These are phyloP conservation scores for Gryon sp. DNA, from an alignment of 1,140 invertebrate genomes.

Conservation along the genomic window DNA sequence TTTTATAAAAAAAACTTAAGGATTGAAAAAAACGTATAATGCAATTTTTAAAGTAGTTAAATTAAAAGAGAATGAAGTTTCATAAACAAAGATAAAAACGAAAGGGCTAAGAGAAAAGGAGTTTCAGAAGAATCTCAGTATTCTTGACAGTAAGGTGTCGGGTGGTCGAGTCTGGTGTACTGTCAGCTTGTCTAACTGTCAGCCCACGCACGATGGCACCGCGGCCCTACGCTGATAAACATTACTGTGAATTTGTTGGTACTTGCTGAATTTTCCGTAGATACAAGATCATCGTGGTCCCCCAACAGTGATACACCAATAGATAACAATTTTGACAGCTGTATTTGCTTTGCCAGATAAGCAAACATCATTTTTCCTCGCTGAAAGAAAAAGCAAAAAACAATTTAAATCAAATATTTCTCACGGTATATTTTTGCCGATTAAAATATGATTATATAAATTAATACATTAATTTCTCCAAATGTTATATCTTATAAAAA, in stretches of 20 bases:
- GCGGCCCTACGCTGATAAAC: slow-evolving; percentile 24
- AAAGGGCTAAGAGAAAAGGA: slow-evolving; percentile 58
- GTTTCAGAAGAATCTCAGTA: slow-evolving; percentile 69
- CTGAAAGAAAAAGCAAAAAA: too few species aligned
- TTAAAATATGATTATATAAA: too few species aligned
- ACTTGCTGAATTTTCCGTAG: slow-evolving; percentile 40
- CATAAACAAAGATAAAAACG: slow-evolving; percentile 14
- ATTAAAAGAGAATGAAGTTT: background rate
- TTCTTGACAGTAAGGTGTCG: slow-evolving; percentile 76
- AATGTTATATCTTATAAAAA: too few species aligned
- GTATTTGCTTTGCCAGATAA: slow-evolving; percentile 12
- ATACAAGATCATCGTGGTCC: slow-evolving; percentile 39
- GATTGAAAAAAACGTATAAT: too few species aligned
- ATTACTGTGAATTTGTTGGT: slow-evolving; percentile 64
- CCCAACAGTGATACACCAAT: slow-evolving; percentile 41
- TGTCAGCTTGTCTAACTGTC: slow-evolving; percentile 78
- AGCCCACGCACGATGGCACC: slow-evolving; percentile 77
- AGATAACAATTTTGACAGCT: slow-evolving; percentile 50
- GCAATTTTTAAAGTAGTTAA: too few species aligned
- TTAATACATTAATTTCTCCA: too few species aligned
- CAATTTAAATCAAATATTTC: too few species aligned
- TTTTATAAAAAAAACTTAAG: too few species aligned
- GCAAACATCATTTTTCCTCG: too few species aligned
- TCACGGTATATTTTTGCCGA: too few species aligned
- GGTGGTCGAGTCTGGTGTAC: slow-evolving; percentile 73